Percentiles rank a stretch among this genome's conserved stretches.
These are phyloP conservation scores for Saiga tatarica DNA, from an alignment of 2,113 vertebrate genomes.

Conservation along the genomic window DNA sequence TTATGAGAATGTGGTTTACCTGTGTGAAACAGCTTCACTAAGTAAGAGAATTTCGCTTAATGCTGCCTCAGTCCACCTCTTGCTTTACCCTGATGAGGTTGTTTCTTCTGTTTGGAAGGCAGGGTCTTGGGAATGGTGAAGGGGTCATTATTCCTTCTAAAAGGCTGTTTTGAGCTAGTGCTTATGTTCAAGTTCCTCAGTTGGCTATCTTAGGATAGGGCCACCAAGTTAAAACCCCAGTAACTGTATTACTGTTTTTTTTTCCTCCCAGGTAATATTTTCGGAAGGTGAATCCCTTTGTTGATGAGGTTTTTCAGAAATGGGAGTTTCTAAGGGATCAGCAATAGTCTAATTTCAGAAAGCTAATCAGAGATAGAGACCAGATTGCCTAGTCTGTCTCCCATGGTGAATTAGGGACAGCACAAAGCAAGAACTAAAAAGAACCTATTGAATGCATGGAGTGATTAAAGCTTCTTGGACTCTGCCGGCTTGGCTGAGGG, in stretches of 20 bases:
- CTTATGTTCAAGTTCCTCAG: neutral
- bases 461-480: neutral
- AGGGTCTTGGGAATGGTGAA: slow-evolving; percentile 30
- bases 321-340: neutral
- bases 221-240: neutral
- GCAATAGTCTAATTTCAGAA: slow-evolving; percentile 29
- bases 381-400: neutral
- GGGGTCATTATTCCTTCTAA: neutral
- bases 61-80: neutral
- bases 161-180: neutral
- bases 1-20: slow-evolving; percentile 5
- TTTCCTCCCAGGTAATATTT: neutral
- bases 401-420: neutral
- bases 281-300: neutral
- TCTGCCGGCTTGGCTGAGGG: neutral
- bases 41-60: neutral
- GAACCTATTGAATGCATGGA: neutral
- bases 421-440: neutral
- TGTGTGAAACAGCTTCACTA: neutral
- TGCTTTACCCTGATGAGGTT: neutral
- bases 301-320: neutral
- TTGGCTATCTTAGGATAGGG: neutral
- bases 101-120: slow-evolving; percentile 24
- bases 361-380: neutral
- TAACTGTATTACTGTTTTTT: neutral